Evolutionary conservation across 2,888 invertebrate species (phyloP).

Genomic region (Acleris laterana): DNA sequence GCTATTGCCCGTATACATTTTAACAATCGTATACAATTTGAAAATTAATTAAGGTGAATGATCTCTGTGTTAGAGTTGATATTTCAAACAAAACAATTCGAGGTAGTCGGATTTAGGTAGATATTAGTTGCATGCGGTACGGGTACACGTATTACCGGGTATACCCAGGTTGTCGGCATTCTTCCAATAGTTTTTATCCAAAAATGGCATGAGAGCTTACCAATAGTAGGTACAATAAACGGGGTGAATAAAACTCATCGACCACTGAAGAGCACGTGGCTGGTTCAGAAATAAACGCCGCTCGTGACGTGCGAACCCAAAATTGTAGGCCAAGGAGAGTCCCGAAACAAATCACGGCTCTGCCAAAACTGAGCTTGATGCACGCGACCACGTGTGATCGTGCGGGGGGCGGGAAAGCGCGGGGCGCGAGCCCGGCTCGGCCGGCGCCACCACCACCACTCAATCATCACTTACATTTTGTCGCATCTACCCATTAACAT

Average conservation of each 20-base stretch:
- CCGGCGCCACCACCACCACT: too few species aligned
- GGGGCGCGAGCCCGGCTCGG: slow-evolving; percentile 38
- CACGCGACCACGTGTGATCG: slow-evolving; percentile 33
- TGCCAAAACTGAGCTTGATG: slow-evolving; percentile 44
- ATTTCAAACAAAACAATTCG: too few species aligned
- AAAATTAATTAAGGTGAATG: too few species aligned
- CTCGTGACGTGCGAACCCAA: slow-evolving; percentile 30
- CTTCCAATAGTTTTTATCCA: neutral
- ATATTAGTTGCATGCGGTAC: too few species aligned
- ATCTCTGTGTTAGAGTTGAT: too few species aligned
- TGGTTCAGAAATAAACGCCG: slow-evolving; percentile 44
- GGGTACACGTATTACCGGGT: too few species aligned
- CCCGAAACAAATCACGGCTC: slow-evolving; percentile 47
- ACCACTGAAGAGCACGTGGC: slow-evolving; percentile 49
- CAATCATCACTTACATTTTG: too few species aligned
- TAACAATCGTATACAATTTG: too few species aligned
- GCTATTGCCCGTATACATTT: too few species aligned
- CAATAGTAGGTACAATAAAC: slow-evolving; percentile 51
- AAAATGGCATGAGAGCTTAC: too few species aligned
- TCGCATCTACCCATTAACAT: too few species aligned
- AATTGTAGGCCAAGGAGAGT: slow-evolving; percentile 65
- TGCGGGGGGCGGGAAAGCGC: neutral
- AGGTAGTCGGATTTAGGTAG: too few species aligned
- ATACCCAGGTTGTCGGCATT: neutral
- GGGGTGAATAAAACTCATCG: slow-evolving; percentile 46